Percentiles rank a stretch among this genome's conserved stretches.
Evolutionary conservation across 2,113 vertebrate species (phyloP).

Genomic region (Salvelinus namaycush): DNA sequence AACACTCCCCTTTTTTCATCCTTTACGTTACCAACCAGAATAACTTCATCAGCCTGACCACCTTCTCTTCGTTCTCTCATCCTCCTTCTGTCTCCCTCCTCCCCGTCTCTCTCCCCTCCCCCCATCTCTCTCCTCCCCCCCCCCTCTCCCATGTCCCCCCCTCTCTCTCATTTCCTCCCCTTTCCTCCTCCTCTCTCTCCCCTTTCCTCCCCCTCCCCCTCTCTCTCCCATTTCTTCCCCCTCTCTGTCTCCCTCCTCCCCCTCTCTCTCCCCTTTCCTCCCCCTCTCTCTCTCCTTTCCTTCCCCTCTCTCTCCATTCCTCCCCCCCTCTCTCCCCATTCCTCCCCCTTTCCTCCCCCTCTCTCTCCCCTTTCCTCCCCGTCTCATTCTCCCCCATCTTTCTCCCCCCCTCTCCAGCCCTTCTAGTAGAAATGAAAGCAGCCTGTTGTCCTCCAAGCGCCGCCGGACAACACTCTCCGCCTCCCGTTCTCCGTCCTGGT

Average conservation of each 20-base stretch:
- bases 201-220: no score
- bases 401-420: slow-evolving; percentile 26
- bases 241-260: accelerated
- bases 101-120: no score
- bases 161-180: no score
- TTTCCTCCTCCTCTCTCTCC: no score
- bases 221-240: accelerated
- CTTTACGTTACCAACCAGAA: no score
- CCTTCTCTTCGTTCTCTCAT: not conserved
- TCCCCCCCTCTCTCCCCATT: accelerated
- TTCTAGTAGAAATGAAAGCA: not conserved
- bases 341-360: no score
- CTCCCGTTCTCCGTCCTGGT: slow-evolving; percentile 52
- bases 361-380: accelerated
- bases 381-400: not conserved
- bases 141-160: no score
- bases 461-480: slow-evolving; percentile 2
- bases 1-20: no score
- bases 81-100: no score
- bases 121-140: not conserved
- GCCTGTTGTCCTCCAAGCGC: slow-evolving; percentile 32
- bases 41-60: not conserved
- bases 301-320: accelerated
- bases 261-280: no score
- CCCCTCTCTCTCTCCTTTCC: accelerated